phyloP scores from a whole-genome alignment of 2,888 invertebrate species.

The Griposia aprilina region DNA sequence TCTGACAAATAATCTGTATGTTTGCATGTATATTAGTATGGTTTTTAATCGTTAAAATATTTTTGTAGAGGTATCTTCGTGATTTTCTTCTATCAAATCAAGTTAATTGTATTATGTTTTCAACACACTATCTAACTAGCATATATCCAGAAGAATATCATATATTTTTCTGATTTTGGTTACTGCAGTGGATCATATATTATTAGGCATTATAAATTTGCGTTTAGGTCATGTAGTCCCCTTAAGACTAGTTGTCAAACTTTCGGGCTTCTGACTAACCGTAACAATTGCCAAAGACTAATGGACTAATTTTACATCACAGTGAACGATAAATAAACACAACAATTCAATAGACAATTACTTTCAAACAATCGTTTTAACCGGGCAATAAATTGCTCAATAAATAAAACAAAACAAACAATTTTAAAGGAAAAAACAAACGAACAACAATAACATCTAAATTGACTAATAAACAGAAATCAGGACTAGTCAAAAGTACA shows the following conservation, averaged over 20 bases:
- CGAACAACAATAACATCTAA: slow-evolving; percentile 79
- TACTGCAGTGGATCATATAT: too few relatives aligned
- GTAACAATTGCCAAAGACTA: neutral
- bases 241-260: neutral
- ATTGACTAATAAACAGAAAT: slow-evolving; percentile 87
- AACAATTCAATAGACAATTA: slow-evolving; percentile 32
- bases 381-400: slow-evolving; percentile 43
- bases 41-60: too few relatives aligned
- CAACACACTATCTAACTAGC: too few relatives aligned
- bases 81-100: too few relatives aligned
- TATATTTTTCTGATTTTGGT: too few relatives aligned
- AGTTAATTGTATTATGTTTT: too few relatives aligned
- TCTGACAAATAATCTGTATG: too few relatives aligned
- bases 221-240: too few relatives aligned
- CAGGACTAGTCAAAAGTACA: slow-evolving; percentile 88
- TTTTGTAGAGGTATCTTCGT: too few relatives aligned
- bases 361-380: slow-evolving; percentile 43
- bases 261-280: neutral
- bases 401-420: slow-evolving; percentile 64
- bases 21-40: too few relatives aligned
- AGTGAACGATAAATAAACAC: slow-evolving; percentile 26
- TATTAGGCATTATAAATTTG: too few relatives aligned
- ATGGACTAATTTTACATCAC: neutral
- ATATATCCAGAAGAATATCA: too few relatives aligned
- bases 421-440: slow-evolving; percentile 70